Percentiles rank a stretch among this genome's conserved stretches.
phyloP scores from a whole-genome alignment of 2,797 vertebrate genomes.

The Siniperca obscura region DNA sequence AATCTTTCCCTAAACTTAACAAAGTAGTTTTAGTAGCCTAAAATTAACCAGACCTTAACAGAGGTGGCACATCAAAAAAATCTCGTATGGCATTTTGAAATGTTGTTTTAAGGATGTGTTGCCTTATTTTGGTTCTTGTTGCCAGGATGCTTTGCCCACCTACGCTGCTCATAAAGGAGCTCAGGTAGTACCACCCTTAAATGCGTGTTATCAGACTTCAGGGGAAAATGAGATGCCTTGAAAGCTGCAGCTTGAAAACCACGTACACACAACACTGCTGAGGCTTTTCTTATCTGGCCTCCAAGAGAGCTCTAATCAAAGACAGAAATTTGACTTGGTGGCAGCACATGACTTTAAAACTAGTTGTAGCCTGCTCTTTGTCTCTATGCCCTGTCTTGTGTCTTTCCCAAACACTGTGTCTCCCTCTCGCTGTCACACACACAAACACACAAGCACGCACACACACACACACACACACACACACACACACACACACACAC shows the following conservation, averaged over 20 bases:
- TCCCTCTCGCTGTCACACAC: constrained; percentile 13
- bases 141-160: constrained; percentile 45
- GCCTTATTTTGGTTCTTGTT: constrained; percentile 11
- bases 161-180: constrained; percentile 19
- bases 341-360: constrained; percentile 58
- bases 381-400: constrained; percentile 48
- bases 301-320: constrained; percentile 61
- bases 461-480: constrained; percentile 1
- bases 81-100: not conserved
- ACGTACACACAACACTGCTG: constrained; percentile 27
- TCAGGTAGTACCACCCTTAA: constrained; percentile 41
- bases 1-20: not conserved
- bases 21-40: not conserved
- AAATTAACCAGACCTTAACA: not conserved
- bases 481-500: not conserved
- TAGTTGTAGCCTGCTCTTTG: constrained; percentile 66
- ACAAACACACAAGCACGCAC: constrained; percentile 16
- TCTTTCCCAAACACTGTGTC: constrained; percentile 7
- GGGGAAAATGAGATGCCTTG: constrained; percentile 32
- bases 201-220: constrained; percentile 62
- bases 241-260: constrained; percentile 51
- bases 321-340: constrained; percentile 58
- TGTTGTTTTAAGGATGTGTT: not conserved
- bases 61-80: not conserved
- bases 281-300: constrained; percentile 60